Evolutionary conservation across 1,140 invertebrate genomes (phyloP).

Genomic region (Sinella curviseta): DNA sequence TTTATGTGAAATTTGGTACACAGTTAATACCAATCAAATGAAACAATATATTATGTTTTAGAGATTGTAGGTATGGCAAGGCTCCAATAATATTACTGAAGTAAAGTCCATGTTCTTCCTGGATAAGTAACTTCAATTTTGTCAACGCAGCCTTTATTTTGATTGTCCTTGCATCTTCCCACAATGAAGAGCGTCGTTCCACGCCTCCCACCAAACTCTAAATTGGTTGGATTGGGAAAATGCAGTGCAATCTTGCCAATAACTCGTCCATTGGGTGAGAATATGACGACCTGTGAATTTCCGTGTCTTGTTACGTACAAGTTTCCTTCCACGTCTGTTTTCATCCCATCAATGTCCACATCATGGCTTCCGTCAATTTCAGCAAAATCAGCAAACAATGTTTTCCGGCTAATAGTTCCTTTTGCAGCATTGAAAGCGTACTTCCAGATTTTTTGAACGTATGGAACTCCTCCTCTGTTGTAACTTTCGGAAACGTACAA

Average conservation of each 20-base stretch:
- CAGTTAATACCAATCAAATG: too few species aligned
- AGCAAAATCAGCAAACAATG: conserved; percentile 36
- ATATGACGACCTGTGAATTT: conserved; percentile 24
- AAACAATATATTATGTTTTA: too few species aligned
- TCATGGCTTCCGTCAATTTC: conserved; percentile 7
- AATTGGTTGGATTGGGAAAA: conserved; percentile 41
- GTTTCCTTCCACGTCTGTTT: conserved; percentile 31
- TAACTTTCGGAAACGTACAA: conserved; percentile 40
- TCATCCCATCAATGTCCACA: conserved; percentile 37
- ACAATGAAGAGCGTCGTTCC: conserved; percentile 36
- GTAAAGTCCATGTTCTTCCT: conserved; percentile 28
- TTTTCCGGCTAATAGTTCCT: conserved; percentile 27
- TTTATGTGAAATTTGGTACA: too few species aligned
- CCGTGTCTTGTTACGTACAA: conserved; percentile 36
- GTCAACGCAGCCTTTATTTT: conserved; percentile 35
- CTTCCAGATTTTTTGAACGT: conserved; percentile 37
- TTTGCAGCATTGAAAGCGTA: conserved; percentile 18
- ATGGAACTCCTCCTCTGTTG: conserved; percentile 28
- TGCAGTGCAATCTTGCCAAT: conserved; percentile 28
- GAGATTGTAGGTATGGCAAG: too few species aligned
- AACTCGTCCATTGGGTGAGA: conserved; percentile 15
- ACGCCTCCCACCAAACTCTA: conserved; percentile 36
- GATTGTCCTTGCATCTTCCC: conserved; percentile 28
- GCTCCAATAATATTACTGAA: too few species aligned
- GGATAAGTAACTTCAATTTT: conserved; percentile 23